Evolutionary conservation across 1,140 invertebrate genomes (phyloP).

Genomic region (Laupala kohalensis): DNA sequence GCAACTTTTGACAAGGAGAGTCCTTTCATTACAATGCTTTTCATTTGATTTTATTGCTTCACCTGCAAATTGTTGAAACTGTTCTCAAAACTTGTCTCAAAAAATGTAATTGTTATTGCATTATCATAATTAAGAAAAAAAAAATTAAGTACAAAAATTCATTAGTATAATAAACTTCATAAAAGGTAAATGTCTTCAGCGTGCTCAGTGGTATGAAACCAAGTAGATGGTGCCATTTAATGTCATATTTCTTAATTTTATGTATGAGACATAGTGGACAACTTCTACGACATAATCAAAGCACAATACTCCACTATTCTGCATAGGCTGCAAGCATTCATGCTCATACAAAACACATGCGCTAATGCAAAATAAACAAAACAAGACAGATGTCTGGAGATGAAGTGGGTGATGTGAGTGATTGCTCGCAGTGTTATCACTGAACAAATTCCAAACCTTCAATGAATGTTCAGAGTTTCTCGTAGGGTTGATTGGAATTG

Average conservation of each 20-base stretch:
- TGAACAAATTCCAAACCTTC: background rate
- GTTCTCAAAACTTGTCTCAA: too few species aligned
- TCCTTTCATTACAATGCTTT: background rate
- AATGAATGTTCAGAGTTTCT: conserved; percentile 59
- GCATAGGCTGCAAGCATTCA: background rate
- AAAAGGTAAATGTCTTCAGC: too few species aligned
- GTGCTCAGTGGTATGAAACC: too few species aligned
- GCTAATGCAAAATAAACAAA: background rate
- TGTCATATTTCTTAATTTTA: too few species aligned
- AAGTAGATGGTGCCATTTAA: too few species aligned
- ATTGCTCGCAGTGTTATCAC: background rate
- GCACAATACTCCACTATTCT: background rate
- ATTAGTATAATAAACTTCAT: background rate
- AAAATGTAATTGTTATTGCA: too few species aligned
- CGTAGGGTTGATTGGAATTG: conserved; percentile 74
- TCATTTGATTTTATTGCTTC: background rate
- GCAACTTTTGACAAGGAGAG: too few species aligned
- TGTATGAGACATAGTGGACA: too few species aligned
- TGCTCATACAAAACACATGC: background rate
- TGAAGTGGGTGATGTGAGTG: background rate
- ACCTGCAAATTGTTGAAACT: too few species aligned
- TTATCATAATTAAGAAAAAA: too few species aligned
- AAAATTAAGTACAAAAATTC: background rate
- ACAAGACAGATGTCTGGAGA: background rate
- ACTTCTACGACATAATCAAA: too few species aligned